A percentile compares a stretch with the other conserved stretches of the same genome.
Evolutionary conservation across 2,888 invertebrate species (phyloP).

Genomic region (Drosophila birchii): DNA sequence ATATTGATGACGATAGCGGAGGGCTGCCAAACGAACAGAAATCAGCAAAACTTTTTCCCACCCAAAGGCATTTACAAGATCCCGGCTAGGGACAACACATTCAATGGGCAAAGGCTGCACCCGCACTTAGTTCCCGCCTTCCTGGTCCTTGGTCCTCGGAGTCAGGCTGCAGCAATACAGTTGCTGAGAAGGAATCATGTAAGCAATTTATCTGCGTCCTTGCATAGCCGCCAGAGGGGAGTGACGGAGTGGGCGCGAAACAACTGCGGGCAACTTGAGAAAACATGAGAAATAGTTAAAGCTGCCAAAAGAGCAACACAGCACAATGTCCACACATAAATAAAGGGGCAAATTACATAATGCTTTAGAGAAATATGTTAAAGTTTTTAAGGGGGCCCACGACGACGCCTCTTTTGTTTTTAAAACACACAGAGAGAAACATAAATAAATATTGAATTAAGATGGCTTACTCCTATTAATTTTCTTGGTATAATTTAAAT

Average conservation of each 20-base stretch:
- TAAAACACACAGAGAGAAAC: slow-evolving; percentile 15
- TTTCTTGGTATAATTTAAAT: no score
- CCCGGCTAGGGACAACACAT: slow-evolving; percentile 34
- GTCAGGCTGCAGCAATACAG: slow-evolving; percentile 50
- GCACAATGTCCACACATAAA: slow-evolving; percentile 50
- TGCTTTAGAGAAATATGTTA: slow-evolving; percentile 38
- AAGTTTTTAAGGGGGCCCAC: slow-evolving; percentile 19
- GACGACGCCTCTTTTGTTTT: slow-evolving; percentile 24
- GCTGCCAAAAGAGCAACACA: slow-evolving; percentile 36
- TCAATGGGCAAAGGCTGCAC: slow-evolving; percentile 27
- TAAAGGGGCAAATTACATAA: slow-evolving; percentile 55
- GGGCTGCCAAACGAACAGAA: slow-evolving; percentile 26
- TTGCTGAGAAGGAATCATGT: slow-evolving; percentile 45
- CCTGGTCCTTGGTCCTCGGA: neutral
- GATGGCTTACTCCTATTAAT: neutral
- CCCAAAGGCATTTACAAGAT: slow-evolving; percentile 46
- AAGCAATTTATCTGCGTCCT: slow-evolving; percentile 72
- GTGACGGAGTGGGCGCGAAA: neutral
- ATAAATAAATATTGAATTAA: no score
- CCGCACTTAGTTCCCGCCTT: slow-evolving; percentile 30
- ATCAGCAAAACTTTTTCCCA: slow-evolving; percentile 42
- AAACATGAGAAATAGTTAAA: slow-evolving; percentile 45
- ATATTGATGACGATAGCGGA: slow-evolving; percentile 64
- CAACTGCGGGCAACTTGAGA: slow-evolving; percentile 33
- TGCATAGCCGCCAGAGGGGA: slow-evolving; percentile 29